A percentile compares a stretch with the other conserved stretches of the same genome.
These are phyloP conservation scores for Vanessa tameamea DNA, from an alignment of 1,140 invertebrate genomes.

Conservation along the genomic window DNA sequence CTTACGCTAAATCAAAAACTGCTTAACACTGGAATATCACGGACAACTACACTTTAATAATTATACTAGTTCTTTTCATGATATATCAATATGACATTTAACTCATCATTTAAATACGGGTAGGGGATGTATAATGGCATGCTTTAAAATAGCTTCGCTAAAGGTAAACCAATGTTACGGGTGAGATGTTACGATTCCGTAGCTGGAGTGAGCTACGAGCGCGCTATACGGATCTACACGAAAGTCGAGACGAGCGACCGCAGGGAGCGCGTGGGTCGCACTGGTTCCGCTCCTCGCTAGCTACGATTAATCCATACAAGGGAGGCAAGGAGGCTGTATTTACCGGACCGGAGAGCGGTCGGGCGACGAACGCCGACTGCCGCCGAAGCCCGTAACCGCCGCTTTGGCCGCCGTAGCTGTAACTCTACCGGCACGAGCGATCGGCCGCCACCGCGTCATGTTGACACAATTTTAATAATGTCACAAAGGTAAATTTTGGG, in stretches of 20 bases:
- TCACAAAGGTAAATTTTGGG: slow-evolving; percentile 57
- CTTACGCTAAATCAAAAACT: slow-evolving; percentile 24
- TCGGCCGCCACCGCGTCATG: slow-evolving; percentile 48
- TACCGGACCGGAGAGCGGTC: slow-evolving; percentile 70
- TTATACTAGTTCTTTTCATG: slow-evolving; percentile 62
- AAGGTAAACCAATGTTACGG: slow-evolving; percentile 48
- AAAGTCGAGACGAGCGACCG: slow-evolving; percentile 52
- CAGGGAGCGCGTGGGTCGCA: slow-evolving; percentile 71
- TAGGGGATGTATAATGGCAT: slow-evolving; percentile 57
- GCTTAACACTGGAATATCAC: slow-evolving; percentile 22
- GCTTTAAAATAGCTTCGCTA: slow-evolving; percentile 55
- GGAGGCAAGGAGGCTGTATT: slow-evolving; percentile 71
- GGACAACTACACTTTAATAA: slow-evolving; percentile 52
- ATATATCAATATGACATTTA: slow-evolving; percentile 60
- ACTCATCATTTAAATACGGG: slow-evolving; percentile 60
- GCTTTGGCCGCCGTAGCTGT: slow-evolving; percentile 44
- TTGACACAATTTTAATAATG: slow-evolving; percentile 77
- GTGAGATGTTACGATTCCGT: slow-evolving; percentile 60
- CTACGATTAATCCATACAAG: slow-evolving; percentile 76
- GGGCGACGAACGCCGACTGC: slow-evolving; percentile 62
- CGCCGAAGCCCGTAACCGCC: slow-evolving; percentile 49
- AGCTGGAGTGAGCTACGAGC: slow-evolving; percentile 35
- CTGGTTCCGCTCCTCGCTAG: slow-evolving; percentile 63
- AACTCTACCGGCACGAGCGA: slow-evolving; percentile 41
- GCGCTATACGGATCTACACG: slow-evolving; percentile 15